Evolutionary conservation across 2,888 invertebrate genomes (phyloP).

Genomic region (Actias luna): DNA sequence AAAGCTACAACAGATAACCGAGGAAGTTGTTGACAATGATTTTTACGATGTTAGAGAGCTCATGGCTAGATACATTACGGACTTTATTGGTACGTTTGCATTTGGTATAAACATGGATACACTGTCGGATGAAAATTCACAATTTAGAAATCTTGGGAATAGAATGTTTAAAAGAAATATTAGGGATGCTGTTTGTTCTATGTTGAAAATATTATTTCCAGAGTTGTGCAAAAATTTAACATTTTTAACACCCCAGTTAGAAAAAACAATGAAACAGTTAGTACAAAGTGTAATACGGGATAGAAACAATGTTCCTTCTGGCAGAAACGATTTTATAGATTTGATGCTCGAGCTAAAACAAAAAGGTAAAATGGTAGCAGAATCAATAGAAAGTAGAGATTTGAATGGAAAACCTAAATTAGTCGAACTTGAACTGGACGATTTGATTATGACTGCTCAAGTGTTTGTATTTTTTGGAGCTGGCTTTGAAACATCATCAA

Average conservation of each 20-base stretch:
- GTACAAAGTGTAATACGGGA: slow-evolving; percentile 54
- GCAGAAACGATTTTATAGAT: slow-evolving; percentile 70
- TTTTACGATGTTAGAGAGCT: slow-evolving; percentile 63
- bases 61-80: slow-evolving; percentile 72
- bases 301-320: slow-evolving; percentile 58
- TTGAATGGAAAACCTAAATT: slow-evolving; percentile 55
- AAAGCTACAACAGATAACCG: slow-evolving; percentile 56
- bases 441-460: slow-evolving; percentile 63
- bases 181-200: slow-evolving; percentile 48
- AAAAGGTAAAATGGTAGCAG: slow-evolving; percentile 61
- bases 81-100: slow-evolving; percentile 69
- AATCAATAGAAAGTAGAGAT: slow-evolving; percentile 60
- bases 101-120: slow-evolving; percentile 70
- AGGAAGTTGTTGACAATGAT: slow-evolving; percentile 48
- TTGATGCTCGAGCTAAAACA: slow-evolving; percentile 60
- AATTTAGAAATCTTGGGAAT: slow-evolving; percentile 63
- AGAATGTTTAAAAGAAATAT: slow-evolving; percentile 59
- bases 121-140: slow-evolving; percentile 59
- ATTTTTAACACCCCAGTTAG: slow-evolving; percentile 54
- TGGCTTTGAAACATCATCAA: slow-evolving; percentile 79
- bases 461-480: slow-evolving; percentile 74
- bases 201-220: slow-evolving; percentile 59
- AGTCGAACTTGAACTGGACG: slow-evolving; percentile 57
- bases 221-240: slow-evolving; percentile 56
- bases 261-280: slow-evolving; percentile 50